These are phyloP conservation scores for Stegastes partitus DNA, from an alignment of 2,113 vertebrate species.

Conservation along the genomic window DNA sequence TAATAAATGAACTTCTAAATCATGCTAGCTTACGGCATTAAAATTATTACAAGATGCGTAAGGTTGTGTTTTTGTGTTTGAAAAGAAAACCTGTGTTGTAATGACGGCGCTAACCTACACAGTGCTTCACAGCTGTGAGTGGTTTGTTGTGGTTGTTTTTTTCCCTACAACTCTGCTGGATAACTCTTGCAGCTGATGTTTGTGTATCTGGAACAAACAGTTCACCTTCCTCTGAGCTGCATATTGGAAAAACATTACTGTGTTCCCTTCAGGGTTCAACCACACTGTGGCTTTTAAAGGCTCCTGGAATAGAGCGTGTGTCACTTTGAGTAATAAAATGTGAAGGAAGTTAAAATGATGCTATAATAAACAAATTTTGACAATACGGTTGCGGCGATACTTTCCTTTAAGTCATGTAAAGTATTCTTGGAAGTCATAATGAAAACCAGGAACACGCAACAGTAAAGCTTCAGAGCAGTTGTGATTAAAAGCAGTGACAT, in stretches of 20 bases:
- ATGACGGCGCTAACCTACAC: too few species aligned
- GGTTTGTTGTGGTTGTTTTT: neutral
- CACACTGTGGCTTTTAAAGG: neutral
- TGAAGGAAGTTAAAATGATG: conserved; percentile 29
- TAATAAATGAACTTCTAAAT: too few species aligned
- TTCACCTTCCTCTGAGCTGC: neutral
- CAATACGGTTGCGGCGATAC: neutral
- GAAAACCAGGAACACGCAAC: too few species aligned
- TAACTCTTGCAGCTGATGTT: neutral
- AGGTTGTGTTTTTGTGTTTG: too few species aligned
- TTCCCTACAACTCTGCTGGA: neutral
- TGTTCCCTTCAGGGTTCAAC: neutral
- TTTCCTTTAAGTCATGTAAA: neutral
- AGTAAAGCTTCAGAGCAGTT: neutral
- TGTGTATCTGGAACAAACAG: neutral
- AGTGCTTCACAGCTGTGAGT: too few species aligned
- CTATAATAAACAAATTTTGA: conserved; percentile 13
- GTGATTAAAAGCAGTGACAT: neutral
- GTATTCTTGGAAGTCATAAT: too few species aligned
- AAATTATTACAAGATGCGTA: too few species aligned
- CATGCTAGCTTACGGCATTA: too few species aligned
- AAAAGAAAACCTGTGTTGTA: too few species aligned
- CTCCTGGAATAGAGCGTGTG: neutral
- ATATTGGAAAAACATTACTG: neutral
- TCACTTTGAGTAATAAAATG: neutral